These are phyloP conservation scores for Scomberomorus guttatus DNA, from an alignment of 2,797 vertebrate genomes.

Conservation along the genomic window DNA sequence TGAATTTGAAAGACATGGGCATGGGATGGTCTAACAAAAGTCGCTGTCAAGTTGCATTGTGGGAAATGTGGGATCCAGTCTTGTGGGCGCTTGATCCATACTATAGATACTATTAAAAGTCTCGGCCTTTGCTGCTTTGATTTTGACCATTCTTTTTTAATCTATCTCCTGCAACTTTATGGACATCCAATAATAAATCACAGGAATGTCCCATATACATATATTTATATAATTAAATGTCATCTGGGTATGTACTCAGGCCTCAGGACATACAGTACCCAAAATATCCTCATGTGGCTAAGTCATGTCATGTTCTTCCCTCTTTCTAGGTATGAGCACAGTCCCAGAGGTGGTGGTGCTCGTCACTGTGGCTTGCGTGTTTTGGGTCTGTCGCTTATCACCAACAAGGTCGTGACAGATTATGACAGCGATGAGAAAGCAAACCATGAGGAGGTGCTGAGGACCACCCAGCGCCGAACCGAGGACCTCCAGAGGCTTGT, in stretches of 20 bases:
- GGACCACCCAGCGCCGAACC: slow-evolving; percentile 71
- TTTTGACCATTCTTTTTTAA: not conserved
- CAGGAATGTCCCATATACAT: not conserved
- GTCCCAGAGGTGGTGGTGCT: slow-evolving; percentile 91
- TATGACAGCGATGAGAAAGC: slow-evolving; percentile 81
- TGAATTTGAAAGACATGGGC: too few species aligned
- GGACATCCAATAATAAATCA: not conserved
- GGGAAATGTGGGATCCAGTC: too few species aligned
- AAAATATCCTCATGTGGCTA: too few species aligned
- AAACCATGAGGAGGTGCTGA: slow-evolving; percentile 88
- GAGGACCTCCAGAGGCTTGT: slow-evolving; percentile 81
- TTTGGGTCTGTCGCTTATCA: slow-evolving; percentile 91
- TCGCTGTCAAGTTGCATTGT: too few species aligned
- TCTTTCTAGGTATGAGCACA: slow-evolving; percentile 89
- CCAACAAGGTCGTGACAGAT: slow-evolving; percentile 87
- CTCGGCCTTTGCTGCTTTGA: not conserved
- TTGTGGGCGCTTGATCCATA: too few species aligned
- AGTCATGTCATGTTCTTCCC: not conserved
- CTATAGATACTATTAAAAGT: too few species aligned
- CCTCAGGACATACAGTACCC: too few species aligned
- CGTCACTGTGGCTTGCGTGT: slow-evolving; percentile 90
- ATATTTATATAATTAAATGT: not conserved
- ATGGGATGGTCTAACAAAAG: too few species aligned
- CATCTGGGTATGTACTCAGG: not conserved
- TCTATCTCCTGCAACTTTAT: too few species aligned